A percentile compares a stretch with the other conserved stretches of the same genome.
Evolutionary conservation across 2,888 invertebrate species (phyloP).

Genomic region (Drosophila formosana): DNA sequence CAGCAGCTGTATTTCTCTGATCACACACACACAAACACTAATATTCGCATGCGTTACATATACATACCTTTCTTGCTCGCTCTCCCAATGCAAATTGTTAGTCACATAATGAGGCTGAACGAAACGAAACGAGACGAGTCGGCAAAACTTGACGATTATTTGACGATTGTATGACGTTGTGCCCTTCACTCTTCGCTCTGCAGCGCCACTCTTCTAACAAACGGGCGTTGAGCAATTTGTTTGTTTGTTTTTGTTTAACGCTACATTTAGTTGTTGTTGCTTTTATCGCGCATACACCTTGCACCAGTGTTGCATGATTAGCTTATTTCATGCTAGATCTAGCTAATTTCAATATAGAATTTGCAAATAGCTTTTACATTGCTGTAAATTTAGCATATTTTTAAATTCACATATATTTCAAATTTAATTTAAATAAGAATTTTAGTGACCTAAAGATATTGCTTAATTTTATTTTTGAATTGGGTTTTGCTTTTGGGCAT

Average conservation of each 20-base stretch:
- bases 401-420: too few relatives aligned
- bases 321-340: too few relatives aligned
- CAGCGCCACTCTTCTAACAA: not conserved
- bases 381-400: too few relatives aligned
- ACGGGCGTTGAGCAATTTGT: slow-evolving; percentile 27
- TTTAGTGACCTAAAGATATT: too few relatives aligned
- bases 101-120: slow-evolving; percentile 69
- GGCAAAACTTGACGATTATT: slow-evolving; percentile 60
- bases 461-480: too few relatives aligned
- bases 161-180: slow-evolving; percentile 50
- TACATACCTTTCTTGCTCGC: slow-evolving; percentile 7
- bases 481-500: too few relatives aligned
- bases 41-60: not conserved
- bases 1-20: not conserved
- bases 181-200: not conserved
- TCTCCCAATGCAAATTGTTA: slow-evolving; percentile 51
- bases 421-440: too few relatives aligned
- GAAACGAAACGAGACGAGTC: slow-evolving; percentile 38
- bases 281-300: slow-evolving; percentile 48
- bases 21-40: too few relatives aligned
- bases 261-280: slow-evolving; percentile 31
- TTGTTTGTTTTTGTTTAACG: slow-evolving; percentile 37
- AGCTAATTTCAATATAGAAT: too few relatives aligned
- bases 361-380: too few relatives aligned
- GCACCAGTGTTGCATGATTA: slow-evolving; percentile 14